Conservation (phyloP, 2,113 vertebrate genomes). For the Hippopotamus amphibius region DNA sequence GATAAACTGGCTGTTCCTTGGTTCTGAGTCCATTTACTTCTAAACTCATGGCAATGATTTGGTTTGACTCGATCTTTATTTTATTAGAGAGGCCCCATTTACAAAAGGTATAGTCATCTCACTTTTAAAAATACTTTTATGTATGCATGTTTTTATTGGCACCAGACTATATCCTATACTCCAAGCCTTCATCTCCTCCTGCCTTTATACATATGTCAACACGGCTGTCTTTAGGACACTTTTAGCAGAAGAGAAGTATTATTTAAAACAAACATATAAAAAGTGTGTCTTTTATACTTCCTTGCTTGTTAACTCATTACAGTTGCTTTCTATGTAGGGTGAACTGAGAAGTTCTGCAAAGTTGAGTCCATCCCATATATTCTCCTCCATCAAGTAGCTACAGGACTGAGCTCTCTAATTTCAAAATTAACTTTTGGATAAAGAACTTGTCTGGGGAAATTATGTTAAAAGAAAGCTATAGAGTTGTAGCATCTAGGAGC, state of each 20-base stretch:
- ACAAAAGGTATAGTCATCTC: conserved; percentile 6
- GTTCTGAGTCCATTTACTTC: neutral
- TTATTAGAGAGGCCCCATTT: neutral
- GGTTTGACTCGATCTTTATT: neutral
- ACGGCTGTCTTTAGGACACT: neutral
- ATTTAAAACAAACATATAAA: neutral
- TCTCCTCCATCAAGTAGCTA: neutral
- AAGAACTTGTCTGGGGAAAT: neutral
- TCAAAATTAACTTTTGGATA: neutral
- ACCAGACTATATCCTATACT: neutral
- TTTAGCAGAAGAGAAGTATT: neutral
- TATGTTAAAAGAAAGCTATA: neutral
- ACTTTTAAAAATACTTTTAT: neutral
- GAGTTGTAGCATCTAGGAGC: neutral
- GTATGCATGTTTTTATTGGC: neutral
- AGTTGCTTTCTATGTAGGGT: neutral
- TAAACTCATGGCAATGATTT: neutral
- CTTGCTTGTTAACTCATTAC: neutral
- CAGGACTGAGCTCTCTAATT: neutral
- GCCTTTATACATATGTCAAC: neutral
- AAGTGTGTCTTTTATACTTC: neutral
- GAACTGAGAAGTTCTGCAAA: neutral
- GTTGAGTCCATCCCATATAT: neutral
- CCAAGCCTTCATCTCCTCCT: neutral
- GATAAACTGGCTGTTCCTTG: neutral